phyloP scores from a whole-genome alignment of 2,797 vertebrate species.

The Catamblyrhynchus diadema region DNA sequence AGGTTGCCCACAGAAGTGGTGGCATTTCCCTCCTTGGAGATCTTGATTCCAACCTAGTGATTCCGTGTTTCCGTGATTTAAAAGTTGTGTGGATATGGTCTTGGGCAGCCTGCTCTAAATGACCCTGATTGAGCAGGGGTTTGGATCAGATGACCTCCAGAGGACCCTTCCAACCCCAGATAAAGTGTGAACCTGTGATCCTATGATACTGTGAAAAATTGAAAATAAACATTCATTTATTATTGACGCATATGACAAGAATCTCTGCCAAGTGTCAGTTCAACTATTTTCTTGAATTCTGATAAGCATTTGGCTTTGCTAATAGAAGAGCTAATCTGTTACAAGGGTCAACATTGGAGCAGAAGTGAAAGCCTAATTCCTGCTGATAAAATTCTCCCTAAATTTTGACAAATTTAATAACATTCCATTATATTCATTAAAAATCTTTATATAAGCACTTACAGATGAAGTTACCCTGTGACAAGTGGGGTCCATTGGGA shows the following conservation, averaged over 20 bases:
- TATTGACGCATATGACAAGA: neutral
- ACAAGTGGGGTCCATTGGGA: neutral
- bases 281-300: neutral
- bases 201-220: neutral
- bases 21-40: neutral
- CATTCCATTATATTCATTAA: neutral
- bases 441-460: neutral
- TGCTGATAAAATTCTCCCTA: neutral
- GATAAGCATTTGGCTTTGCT: neutral
- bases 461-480: neutral
- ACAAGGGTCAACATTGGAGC: neutral
- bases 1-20: neutral
- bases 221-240: neutral
- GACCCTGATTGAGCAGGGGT: neutral
- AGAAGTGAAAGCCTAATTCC: neutral
- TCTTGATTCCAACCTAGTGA: neutral
- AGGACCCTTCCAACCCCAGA: neutral
- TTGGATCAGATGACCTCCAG: neutral
- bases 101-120: neutral
- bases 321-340: neutral
- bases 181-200: neutral
- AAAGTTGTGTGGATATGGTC: neutral
- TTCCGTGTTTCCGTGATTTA: neutral
- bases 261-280: neutral
- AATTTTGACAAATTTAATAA: neutral